A percentile compares a stretch with the other conserved stretches of the same genome.
These are phyloP conservation scores for Tupaia tana DNA, from an alignment of 2,113 vertebrate genomes.

Conservation along the genomic window DNA sequence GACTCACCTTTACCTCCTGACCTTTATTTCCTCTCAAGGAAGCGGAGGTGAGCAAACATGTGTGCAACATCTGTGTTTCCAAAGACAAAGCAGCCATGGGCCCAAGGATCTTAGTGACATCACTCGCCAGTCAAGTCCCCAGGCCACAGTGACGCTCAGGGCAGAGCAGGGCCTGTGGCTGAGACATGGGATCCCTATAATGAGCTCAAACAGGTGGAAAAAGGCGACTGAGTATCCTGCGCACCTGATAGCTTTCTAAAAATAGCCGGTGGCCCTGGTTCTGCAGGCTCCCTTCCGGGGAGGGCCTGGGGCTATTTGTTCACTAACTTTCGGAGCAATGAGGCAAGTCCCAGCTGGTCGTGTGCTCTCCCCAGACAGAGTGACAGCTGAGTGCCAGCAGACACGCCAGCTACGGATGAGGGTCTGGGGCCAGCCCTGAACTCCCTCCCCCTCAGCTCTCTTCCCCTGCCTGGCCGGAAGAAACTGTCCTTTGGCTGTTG, in stretches of 20 bases:
- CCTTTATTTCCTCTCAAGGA: neutral
- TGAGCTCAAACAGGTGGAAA: constrained; percentile 71
- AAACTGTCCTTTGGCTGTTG: neutral
- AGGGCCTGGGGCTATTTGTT: neutral
- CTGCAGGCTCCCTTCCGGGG: neutral
- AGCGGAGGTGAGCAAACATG: neutral
- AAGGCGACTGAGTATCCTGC: constrained; percentile 50
- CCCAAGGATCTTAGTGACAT: neutral
- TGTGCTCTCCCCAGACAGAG: neutral
- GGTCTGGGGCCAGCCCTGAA: neutral
- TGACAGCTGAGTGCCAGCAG: neutral
- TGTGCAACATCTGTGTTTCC: neutral
- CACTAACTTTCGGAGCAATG: neutral
- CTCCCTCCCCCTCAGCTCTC: neutral
- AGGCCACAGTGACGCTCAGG: neutral
- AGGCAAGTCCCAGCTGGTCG: neutral
- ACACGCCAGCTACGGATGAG: neutral
- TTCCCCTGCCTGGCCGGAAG: neutral
- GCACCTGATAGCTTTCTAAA: constrained; percentile 79
- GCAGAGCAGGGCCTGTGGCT: neutral
- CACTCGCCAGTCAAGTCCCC: neutral
- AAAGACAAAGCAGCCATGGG: neutral
- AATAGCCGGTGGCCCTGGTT: constrained; percentile 58
- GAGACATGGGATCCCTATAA: constrained; percentile 57
- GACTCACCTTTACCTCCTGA: neutral